These are phyloP conservation scores for Atherinosoma microstoma DNA, from an alignment of 2,797 vertebrate species.

Conservation along the genomic window DNA sequence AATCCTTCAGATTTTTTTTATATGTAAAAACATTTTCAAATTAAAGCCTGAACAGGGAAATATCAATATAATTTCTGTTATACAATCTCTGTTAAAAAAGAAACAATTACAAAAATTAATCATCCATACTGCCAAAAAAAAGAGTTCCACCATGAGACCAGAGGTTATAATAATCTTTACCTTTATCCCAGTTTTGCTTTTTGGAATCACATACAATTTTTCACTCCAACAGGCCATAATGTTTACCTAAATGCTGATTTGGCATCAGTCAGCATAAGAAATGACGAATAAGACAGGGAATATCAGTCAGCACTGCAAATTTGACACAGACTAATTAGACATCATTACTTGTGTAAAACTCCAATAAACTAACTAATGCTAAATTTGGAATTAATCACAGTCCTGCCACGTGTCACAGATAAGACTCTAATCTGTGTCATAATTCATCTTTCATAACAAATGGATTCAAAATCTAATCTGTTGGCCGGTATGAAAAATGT, in stretches of 20 bases:
- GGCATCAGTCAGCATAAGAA: conserved; percentile 25
- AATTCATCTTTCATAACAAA: conserved; percentile 40
- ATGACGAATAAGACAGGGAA: conserved; percentile 28
- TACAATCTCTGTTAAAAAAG: too few species aligned
- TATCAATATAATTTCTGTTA: background rate
- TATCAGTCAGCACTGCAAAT: conserved; percentile 15
- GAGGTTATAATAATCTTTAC: background rate
- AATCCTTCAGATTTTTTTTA: too few species aligned
- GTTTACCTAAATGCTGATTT: conserved; percentile 1
- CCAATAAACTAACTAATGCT: conserved; percentile 30
- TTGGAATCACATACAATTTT: conserved; percentile 14
- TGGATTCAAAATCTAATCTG: conserved; percentile 31
- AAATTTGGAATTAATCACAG: conserved; percentile 48
- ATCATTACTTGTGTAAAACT: conserved; percentile 30
- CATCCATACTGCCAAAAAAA: background rate
- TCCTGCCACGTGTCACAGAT: conserved; percentile 24
- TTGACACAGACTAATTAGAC: conserved; percentile 40
- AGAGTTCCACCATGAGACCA: background rate
- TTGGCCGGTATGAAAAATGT: conserved; percentile 24
- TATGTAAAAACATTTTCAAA: too few species aligned
- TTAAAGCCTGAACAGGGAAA: background rate
- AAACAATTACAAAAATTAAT: background rate
- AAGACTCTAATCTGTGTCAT: conserved; percentile 39
- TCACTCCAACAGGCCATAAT: conserved; percentile 5
- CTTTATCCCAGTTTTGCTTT: background rate